Evolutionary conservation across 2,888 invertebrate species (phyloP).

Genomic region (Diploptera punctata): DNA sequence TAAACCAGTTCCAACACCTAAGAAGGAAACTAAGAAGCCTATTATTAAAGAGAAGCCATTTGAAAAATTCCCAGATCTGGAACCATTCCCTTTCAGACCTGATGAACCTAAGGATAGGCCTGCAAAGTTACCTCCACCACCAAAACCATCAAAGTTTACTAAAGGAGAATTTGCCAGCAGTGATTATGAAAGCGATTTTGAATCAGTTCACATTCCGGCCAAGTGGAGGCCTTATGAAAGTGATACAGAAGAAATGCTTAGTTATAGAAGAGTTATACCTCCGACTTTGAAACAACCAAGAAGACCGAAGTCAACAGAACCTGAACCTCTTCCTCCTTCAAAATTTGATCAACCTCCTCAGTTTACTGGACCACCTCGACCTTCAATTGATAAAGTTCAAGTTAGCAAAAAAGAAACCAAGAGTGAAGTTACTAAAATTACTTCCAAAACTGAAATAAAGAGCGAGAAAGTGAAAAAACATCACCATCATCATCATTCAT

Average conservation of each 20-base stretch:
- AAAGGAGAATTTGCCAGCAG: constrained; percentile 66
- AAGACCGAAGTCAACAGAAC: constrained; percentile 62
- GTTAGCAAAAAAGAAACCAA: constrained; percentile 32
- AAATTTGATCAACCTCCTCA: constrained; percentile 61
- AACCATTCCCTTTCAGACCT: constrained; percentile 60
- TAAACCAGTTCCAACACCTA: constrained; percentile 48
- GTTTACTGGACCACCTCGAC: constrained; percentile 53
- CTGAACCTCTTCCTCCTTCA: constrained; percentile 62
- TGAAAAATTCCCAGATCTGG: constrained; percentile 57
- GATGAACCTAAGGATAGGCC: constrained; percentile 55
- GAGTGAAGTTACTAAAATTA: constrained; percentile 22
- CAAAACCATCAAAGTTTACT: constrained; percentile 64
- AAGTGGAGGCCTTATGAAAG: constrained; percentile 70
- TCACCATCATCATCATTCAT: constrained; percentile 18
- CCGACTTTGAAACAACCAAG: constrained; percentile 51
- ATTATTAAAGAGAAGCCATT: constrained; percentile 50
- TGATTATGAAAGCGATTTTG: constrained; percentile 72
- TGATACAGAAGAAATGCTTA: constrained; percentile 67
- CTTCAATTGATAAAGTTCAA: constrained; percentile 34
- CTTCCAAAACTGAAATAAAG: constrained; percentile 35
- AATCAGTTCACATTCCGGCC: constrained; percentile 53
- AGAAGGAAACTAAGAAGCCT: constrained; percentile 40
- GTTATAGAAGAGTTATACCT: constrained; percentile 63
- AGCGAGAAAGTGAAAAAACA: constrained; percentile 45
- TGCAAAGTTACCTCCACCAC: constrained; percentile 58